Evolutionary conservation across 2,888 invertebrate genomes (phyloP).

Genomic region (Brachynemurus nebulosus): DNA sequence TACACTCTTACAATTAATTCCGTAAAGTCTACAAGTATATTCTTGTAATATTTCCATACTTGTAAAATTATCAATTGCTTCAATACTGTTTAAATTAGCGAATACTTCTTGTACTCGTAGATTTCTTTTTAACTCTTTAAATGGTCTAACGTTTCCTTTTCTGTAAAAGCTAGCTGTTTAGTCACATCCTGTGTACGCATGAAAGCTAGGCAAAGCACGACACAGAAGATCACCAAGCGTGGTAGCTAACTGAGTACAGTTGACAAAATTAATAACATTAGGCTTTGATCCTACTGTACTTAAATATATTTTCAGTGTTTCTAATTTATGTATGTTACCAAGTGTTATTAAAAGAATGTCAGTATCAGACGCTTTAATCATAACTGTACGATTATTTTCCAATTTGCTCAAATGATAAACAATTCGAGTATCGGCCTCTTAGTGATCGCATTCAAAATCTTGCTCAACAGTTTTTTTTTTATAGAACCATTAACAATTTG

Average conservation of each 20-base stretch:
- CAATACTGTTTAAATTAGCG: slow-evolving; percentile 17
- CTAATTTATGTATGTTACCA: slow-evolving; percentile 14
- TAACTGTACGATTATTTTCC: slow-evolving; percentile 9
- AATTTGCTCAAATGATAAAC: slow-evolving; percentile 14
- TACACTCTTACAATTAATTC: slow-evolving; percentile 16
- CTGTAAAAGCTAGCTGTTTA: slow-evolving; percentile 16
- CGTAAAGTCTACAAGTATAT: slow-evolving; percentile 20
- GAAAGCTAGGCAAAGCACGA: slow-evolving; percentile 14
- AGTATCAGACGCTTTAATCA: slow-evolving; percentile 15
- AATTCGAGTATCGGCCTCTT: slow-evolving; percentile 15
- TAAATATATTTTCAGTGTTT: slow-evolving; percentile 9
- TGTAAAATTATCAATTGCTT: slow-evolving; percentile 12
- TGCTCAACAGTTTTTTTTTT: background rate
- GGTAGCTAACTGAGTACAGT: slow-evolving; percentile 10
- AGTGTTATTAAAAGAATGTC: slow-evolving; percentile 14
- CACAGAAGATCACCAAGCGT: slow-evolving; percentile 13
- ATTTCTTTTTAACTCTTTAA: slow-evolving; percentile 12
- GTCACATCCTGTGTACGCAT: slow-evolving; percentile 18
- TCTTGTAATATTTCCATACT: slow-evolving; percentile 20
- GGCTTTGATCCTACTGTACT: slow-evolving; percentile 1
- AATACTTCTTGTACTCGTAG: slow-evolving; percentile 16
- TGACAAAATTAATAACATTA: slow-evolving; percentile 9
- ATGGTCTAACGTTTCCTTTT: slow-evolving; percentile 18
- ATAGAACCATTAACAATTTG: slow-evolving; percentile 5
- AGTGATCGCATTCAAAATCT: slow-evolving; percentile 11